Percentiles rank a stretch among this genome's conserved stretches.
Evolutionary conservation across 2,113 vertebrate genomes (phyloP).

Genomic region (Lepus europaeus): DNA sequence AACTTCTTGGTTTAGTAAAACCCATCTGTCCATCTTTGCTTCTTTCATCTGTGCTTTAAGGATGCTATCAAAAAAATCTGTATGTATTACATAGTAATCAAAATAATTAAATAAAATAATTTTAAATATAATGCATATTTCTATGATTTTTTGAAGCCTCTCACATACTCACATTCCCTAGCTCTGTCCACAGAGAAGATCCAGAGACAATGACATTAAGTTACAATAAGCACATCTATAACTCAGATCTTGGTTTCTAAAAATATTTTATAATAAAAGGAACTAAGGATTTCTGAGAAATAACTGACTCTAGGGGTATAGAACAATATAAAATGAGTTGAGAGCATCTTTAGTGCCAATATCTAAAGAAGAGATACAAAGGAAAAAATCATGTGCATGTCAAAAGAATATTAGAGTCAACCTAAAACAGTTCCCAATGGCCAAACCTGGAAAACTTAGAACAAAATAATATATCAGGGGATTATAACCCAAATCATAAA

Average conservation of each 20-base stretch:
- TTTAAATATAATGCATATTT: too few species aligned
- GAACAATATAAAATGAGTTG: not conserved
- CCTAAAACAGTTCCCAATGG: not conserved
- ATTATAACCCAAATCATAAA: conserved; percentile 26
- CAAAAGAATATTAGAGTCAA: not conserved
- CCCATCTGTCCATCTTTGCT: too few species aligned
- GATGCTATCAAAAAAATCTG: too few species aligned
- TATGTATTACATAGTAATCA: too few species aligned
- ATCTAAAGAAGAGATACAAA: not conserved
- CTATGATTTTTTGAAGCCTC: too few species aligned
- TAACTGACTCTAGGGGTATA: not conserved
- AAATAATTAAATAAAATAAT: too few species aligned
- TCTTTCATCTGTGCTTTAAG: too few species aligned
- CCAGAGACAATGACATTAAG: not conserved
- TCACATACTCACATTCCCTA: not conserved
- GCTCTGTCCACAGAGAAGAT: not conserved
- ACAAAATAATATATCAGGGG: not conserved
- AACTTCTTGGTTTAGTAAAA: too few species aligned
- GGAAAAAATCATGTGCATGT: too few species aligned
- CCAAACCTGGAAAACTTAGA: not conserved
- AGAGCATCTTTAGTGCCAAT: not conserved
- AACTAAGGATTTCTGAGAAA: not conserved
- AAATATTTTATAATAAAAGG: not conserved
- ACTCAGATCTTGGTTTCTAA: not conserved
- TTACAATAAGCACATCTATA: not conserved